Evolutionary conservation across 1,140 invertebrate genomes (phyloP).

Genomic region (Zophobas atratus): DNA sequence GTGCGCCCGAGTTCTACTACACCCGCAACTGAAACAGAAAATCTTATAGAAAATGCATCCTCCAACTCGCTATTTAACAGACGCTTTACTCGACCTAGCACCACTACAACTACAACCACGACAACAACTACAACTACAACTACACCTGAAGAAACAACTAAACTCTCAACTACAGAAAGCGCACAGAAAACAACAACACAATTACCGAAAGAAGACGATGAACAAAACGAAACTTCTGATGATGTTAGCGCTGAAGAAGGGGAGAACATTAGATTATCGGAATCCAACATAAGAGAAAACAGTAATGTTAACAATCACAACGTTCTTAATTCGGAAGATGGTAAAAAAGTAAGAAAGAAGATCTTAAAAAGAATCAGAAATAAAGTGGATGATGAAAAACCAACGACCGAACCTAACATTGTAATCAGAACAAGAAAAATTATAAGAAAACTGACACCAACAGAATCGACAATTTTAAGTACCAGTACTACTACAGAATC

Average conservation of each 20-base stretch:
- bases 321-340: conserved; percentile 56
- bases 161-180: not conserved
- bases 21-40: conserved; percentile 6
- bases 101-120: too few relatives aligned
- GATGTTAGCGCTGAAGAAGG: conserved; percentile 65
- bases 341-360: conserved; percentile 42
- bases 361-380: conserved; percentile 40
- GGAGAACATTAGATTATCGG: conserved; percentile 73
- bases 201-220: conserved; percentile 33
- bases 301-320: conserved; percentile 57
- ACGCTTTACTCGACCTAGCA: not conserved
- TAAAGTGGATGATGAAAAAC: conserved; percentile 54
- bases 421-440: conserved; percentile 69
- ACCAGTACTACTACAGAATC: conserved; percentile 12
- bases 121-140: not conserved
- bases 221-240: conserved; percentile 57
- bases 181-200: not conserved
- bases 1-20: not conserved
- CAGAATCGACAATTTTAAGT: conserved; percentile 48
- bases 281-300: conserved; percentile 73
- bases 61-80: not conserved
- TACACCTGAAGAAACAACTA: not conserved
- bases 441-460: conserved; percentile 70
- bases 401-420: conserved; percentile 58
- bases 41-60: conserved; percentile 18